Evolutionary conservation across 35 echinoderm and acorn worm species (phyloP), one percentile per base, ranked within the genome.

Genomic region (Chiridota heheva): DNA sequence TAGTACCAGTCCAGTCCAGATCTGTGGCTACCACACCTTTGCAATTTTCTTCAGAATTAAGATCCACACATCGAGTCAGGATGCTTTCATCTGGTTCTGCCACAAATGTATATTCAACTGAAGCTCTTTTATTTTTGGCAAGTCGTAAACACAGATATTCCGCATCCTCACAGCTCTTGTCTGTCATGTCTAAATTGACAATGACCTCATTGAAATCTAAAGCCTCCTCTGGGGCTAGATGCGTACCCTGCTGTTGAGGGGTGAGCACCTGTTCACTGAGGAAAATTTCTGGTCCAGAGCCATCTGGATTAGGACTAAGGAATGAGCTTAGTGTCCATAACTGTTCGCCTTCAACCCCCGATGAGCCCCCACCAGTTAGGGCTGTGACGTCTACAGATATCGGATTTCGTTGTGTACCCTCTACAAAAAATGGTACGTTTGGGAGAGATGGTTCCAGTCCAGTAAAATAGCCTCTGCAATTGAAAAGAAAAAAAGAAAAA

Each of bases 61-160:
- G 42, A 63, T 82, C 82, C 51, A 74, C 45, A 57, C 92, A 96
- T 27, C 49, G 69, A 13, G 75, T 96, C 0, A 96, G 38, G 0
- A 82, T 44, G 22, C 53, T 80, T 18, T 90, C 83, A 24, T 96
- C 83, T 36, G 92, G 92, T 42, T 45, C 55, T 8, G 87, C 83
- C 18, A 47, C 42, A 2, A 96, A 84, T 40, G 84, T 82, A 49
- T 90, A 96, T 12, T 83, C 84, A 1, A 65, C 41, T 15, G 84
- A 88, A 15, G 90, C 72, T 65, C 66, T 72, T 24, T 86, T 44
- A 60, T 84, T 84, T 46, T 90, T 90, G 22, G 37, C 71, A 1
- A 96, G 76, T 45, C 78, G 51, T 40, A 96, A 61, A 70, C 92
- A 96, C 36, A 96, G 37, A 40, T 90, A 86, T 24, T 73, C 32